Evolutionary conservation across 2,888 invertebrate genomes (phyloP), one percentile per base, ranked within the genome.

Genomic region (Isoperla grammatica): DNA sequence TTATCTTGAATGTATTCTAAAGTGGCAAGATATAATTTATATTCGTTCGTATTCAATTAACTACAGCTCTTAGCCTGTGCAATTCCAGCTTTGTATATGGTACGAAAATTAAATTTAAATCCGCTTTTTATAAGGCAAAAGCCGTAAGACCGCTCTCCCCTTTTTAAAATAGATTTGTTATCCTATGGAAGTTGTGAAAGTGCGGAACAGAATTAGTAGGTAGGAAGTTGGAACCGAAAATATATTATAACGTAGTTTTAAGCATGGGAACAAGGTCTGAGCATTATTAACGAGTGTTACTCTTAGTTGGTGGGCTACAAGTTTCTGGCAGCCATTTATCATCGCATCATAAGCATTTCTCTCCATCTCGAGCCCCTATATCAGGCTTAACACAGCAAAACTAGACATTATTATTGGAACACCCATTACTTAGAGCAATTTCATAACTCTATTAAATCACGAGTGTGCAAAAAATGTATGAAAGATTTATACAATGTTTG

Each of bases 391-490:
- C 49, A 49, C 23, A 23, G 49, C 49, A 49, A 23, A 49, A 29
- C 49, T 22, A 49, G 49, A 49, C 49, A 22, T 49, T 49, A 49
- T 49, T 49, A 49, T 49, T 29, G 49, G 49, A 49, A 49, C 49
- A 49, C 29, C 17, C 49, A 49, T 49, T 29, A 49, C 49, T 23
- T 29, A 29, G 23, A 49, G 23, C 49, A 23, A 49, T 23, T 49
- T 49, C n/a, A 23, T 29, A 49, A 49, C 49, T 48, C 48, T 49
- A 49, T 49, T 49, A 49, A 29, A 49, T 49, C 49, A 49, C 17
- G 15, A 15, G 15, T 49, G 49, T 49, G 49, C n/a, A 29, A 29
- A 29, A 29, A 29, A 29, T 29, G 8, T 29, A 29, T 29, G 29
- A 29, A 29, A 29, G 8, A 29, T 6, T 29, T 6, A 29, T 6